Evolutionary conservation across 2,113 vertebrate species (phyloP).

Genomic region (Paramormyrops kingsleyae): DNA sequence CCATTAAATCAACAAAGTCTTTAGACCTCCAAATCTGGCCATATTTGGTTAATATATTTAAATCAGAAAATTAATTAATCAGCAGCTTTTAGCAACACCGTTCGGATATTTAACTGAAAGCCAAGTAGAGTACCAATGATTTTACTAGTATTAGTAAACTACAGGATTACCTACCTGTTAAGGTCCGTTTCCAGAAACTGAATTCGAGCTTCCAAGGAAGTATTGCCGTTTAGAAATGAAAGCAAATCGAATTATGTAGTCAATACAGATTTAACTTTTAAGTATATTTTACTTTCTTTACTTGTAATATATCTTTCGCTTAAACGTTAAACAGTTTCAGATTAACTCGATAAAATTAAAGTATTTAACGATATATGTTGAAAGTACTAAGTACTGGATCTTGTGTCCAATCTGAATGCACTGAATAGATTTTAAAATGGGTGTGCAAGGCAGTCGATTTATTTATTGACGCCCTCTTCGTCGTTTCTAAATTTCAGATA

Average conservation of each 20-base stretch:
- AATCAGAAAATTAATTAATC: not conserved
- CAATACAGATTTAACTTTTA: not conserved
- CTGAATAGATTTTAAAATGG: not conserved
- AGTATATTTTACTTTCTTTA: not conserved
- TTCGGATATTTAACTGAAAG: not conserved
- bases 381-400: not conserved
- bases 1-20: not conserved
- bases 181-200: not conserved
- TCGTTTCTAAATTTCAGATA: not conserved
- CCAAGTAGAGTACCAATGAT: not conserved
- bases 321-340: not conserved
- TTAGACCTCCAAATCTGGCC: not conserved
- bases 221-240: not conserved
- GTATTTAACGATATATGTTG: not conserved
- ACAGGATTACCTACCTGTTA: not conserved
- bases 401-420: not conserved
- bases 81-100: no score
- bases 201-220: not conserved
- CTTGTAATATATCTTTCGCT: not conserved
- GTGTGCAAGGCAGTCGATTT: not conserved
- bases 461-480: not conserved
- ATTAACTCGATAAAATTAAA: not conserved
- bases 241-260: not conserved
- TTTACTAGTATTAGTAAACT: not conserved
- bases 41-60: not conserved